Base-by-base conservation (phyloP, 2,888 invertebrate genomes). In the Drosophila pseudotalamancana region DNA sequence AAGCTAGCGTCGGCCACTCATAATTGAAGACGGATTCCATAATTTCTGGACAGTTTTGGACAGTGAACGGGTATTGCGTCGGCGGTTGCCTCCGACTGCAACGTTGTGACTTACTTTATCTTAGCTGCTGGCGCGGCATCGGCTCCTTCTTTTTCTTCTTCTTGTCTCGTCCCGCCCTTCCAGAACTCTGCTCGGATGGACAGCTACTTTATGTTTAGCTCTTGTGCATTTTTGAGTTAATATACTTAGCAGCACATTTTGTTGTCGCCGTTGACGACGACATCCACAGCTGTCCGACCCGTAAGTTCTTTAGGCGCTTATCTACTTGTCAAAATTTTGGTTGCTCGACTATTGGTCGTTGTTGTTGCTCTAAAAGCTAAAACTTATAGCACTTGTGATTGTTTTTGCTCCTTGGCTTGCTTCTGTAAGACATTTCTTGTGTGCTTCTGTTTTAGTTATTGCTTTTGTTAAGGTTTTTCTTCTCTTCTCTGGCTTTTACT, bases 191-290 rank as follows among this genome's bases (percentile, higher is more conserved):
- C 34, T 59, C 54, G 74, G 72, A 51, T 69, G 80, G 73, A 54
- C 50, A 49, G 54, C 63, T 59, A 73, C 62, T 77, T 80, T 76
- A 66, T 75, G 74, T 61, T 66, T 65, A 70, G 74, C 72, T 79
- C 75, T 82, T 82, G 62, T 79, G 72, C 74, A 79, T 85, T 82
- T 85, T 60, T 79, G 75, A 79, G 83, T 79, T 86, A 72, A 86
- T 72, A 79, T 72, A 75, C 83, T 82, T 69, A 77, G 77, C 86
- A 83, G 83, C 66, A 76, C 79, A 81, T 79, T 85, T 77, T 75
- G 77, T 67, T 77, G 64, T 74, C 65, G 48, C 51, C 77, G 49
- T 68, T 65, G 68, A 75, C 65, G 37, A 78, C 57, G 56, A 68
- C 62, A 35, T 50, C 45, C 40, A 53, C 61, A 29, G 12, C 19